Percentiles rank a stretch among this genome's conserved stretches.
Evolutionary conservation across 2,888 invertebrate species (phyloP).

Genomic region (Molanna angustata): DNA sequence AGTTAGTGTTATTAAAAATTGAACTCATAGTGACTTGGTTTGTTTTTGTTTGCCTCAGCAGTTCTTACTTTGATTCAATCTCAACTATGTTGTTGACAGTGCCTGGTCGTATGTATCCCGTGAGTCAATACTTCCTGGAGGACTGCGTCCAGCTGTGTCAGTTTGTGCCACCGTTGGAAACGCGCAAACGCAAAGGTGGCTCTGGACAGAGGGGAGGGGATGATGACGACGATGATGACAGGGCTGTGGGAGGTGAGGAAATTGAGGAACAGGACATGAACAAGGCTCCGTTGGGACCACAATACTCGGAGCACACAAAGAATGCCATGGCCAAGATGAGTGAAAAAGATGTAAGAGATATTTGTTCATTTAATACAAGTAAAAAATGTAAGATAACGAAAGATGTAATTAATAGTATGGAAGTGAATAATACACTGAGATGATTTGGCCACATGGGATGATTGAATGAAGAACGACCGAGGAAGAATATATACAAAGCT

Average conservation of each 20-base stretch:
- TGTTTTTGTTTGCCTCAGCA: too few relatives aligned
- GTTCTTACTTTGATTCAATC: too few relatives aligned
- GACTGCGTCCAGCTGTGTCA: conserved; percentile 86
- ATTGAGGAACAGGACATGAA: conserved; percentile 76
- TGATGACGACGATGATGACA: conserved; percentile 58
- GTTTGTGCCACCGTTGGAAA: conserved; percentile 75
- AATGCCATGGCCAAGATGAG: conserved; percentile 72
- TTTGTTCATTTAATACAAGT: too few relatives aligned
- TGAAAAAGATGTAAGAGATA: conserved; percentile 76
- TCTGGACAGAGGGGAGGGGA: conserved; percentile 57
- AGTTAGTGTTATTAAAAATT: too few relatives aligned
- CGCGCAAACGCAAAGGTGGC: conserved; percentile 65
- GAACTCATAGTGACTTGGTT: too few relatives aligned
- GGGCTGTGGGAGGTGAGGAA: conserved; percentile 44
- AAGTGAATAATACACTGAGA: too few relatives aligned
- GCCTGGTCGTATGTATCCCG: conserved; percentile 83
- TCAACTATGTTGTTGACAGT: too few relatives aligned
- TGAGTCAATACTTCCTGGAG: conserved; percentile 89
- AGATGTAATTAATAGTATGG: too few relatives aligned
- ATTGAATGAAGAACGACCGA: too few relatives aligned
- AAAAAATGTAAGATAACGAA: too few relatives aligned
- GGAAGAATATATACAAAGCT: too few relatives aligned
- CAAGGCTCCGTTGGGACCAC: conserved; percentile 49
- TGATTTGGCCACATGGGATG: too few relatives aligned
- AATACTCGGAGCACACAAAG: conserved; percentile 62